Base-by-base conservation (phyloP, 2,888 invertebrate species). In the Helobdella robusta region DNA sequence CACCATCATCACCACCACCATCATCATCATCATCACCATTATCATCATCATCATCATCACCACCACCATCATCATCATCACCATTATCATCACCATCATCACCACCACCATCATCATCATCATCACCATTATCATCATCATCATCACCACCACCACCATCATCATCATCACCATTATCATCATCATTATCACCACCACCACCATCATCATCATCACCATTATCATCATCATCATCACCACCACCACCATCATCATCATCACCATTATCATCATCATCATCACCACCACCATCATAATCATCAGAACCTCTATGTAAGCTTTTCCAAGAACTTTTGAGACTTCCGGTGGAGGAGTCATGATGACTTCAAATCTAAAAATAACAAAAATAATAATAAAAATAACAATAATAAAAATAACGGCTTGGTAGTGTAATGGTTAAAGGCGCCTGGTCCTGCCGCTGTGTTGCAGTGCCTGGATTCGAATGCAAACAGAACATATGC, bases 301-400 rank as follows among this genome's bases (percentile, higher is more conserved):
- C 54, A 62, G 56, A 5, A 73, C 56, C 15, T 69, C 69, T 34
- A 71, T 65, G 34, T 18, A 56, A 0, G 70, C 64, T 28, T 50
- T 58, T 1, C 73, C 72, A 11, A 46, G 58, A 4, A 34, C 20
- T 4, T 28, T 54, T 1, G 11, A 15, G 32, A 23, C 28, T 18
- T 64, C 54, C 56, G 34, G 8, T 59, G 67, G 52, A 18, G 23
- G 54, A 59, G 50, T 36, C 28, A 35, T 36, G 28, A 44, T 64
- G 34, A 64, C 56, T n/a, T 61, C 59, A 0, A 71, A 68, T n/a
- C n/a, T n/a, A n/a, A n/a, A n/a, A n/a, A n/a, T n/a, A n/a, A n/a
- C n/a, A n/a, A n/a, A n/a, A n/a, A n/a, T n/a, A n/a, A n/a, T n/a
- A n/a, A n/a, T n/a, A n/a, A n/a, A n/a, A n/a, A n/a, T n/a, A n/a